These are phyloP conservation scores for Anthrax anthrax DNA, from an alignment of 2,888 invertebrate genomes.

Conservation along the genomic window DNA sequence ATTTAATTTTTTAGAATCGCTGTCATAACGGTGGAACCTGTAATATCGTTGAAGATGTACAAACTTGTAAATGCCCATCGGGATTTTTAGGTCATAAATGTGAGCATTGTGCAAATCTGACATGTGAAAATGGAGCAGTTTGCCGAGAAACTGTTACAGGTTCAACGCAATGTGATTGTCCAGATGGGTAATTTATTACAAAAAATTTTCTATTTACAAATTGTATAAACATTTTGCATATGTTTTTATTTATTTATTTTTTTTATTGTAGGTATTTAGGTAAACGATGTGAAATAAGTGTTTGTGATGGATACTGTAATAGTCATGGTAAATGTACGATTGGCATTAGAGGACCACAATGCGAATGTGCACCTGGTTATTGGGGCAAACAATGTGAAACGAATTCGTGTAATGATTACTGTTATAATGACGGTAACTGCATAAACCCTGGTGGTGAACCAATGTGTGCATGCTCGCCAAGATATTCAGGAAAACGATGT, in stretches of 20 bases:
- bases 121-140: conserved; percentile 47
- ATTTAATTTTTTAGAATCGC: conserved; percentile 27
- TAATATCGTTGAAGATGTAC: conserved; percentile 27
- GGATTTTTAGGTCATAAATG: conserved; percentile 42
- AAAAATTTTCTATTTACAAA: too few relatives aligned
- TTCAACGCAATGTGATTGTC: conserved; percentile 40
- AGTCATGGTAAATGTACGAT: conserved; percentile 37
- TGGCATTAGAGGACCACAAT: conserved; percentile 27
- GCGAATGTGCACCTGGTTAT: conserved; percentile 26
- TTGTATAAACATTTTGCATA: too few relatives aligned
- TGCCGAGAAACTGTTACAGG: conserved; percentile 36
- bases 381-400: conserved; percentile 40
- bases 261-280: conserved; percentile 32
- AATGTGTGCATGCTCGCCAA: conserved; percentile 35
- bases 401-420: conserved; percentile 42
- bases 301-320: conserved; percentile 43
- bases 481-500: conserved; percentile 37
- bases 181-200: conserved; percentile 35
- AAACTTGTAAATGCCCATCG: conserved; percentile 39
- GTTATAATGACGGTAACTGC: conserved; percentile 40
- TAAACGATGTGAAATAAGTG: conserved; percentile 43
- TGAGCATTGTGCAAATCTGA: conserved; percentile 41
- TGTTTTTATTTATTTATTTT: not conserved
- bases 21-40: conserved; percentile 50
- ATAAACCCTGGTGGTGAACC: conserved; percentile 14